Base-by-base conservation (phyloP, 2,113 vertebrate species). In the Hydrochoerus hydrochaeris region DNA sequence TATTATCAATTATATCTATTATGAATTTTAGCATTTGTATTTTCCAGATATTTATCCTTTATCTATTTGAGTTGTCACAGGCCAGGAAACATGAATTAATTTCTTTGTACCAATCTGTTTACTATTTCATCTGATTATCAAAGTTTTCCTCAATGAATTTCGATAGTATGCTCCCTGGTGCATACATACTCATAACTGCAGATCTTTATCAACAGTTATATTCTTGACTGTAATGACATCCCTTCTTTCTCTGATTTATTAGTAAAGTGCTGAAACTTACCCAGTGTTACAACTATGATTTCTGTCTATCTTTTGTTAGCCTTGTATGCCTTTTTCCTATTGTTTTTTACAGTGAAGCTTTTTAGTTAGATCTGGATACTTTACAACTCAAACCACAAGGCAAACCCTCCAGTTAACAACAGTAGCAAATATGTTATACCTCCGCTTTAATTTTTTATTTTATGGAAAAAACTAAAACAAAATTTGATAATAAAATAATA, bases 21-120 rank as follows among this genome's bases (percentile, higher is more conserved):
- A 69, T 69, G 95, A 94, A 91, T 80, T 85, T 75, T 2, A 95
- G 26, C 57, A 78, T 80, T 80, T 90, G 35, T 16, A 80, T 80
- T 67, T 71, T 16, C 54, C 38, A 77, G 52, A 44, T 38, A 83
- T 69, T 94, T 80, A 44, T 88, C 32, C 46, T 94, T 87, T 78
- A 41, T 84, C 41, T 16, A 86, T 30, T n/a, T 95, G 44, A 69
- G 28, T 62, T 85, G 19, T 58, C 24, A 46, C 3, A 28, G 14
- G 26, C 60, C 81, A 84, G 54, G 46, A 85, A 90, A 7, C 6
- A 46, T 78, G 24, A 69, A 69, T n/a, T 67, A 67, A 67, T 17
- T 67, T 90, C 32, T 49, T 80, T 87, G 71, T 32, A 65, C 12
- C 41, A n/a, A 24, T 63, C 16, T 63, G 58, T 96, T 73, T 85